Evolutionary conservation across 2,888 invertebrate species (phyloP).

Genomic region (Xestia sexstrigata): DNA sequence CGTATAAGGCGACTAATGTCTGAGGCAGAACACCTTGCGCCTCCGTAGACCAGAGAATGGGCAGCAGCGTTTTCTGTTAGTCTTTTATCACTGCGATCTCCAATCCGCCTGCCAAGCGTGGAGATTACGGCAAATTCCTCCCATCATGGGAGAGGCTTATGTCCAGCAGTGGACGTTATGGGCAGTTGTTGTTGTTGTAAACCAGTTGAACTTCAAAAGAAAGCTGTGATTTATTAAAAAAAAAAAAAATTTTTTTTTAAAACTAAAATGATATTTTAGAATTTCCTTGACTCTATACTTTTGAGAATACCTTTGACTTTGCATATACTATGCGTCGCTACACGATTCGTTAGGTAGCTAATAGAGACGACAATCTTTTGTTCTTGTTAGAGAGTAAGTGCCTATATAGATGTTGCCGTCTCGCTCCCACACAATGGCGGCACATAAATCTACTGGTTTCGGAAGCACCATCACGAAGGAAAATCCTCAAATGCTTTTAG

Average conservation of each 20-base stretch:
- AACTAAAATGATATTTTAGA: not conserved
- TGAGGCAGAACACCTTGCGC: no score
- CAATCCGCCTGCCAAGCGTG: no score
- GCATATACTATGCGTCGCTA: constrained; percentile 72
- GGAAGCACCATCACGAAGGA: constrained; percentile 66
- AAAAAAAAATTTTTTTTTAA: not conserved
- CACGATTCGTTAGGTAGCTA: constrained; percentile 82
- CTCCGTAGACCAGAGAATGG: no score
- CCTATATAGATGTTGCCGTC: constrained; percentile 72
- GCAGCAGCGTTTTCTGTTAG: no score
- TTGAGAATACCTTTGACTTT: constrained; percentile 35
- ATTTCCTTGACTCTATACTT: not conserved
- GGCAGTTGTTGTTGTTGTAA: no score
- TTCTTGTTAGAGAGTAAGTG: constrained; percentile 83
- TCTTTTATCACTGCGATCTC: no score
- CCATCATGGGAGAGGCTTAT: no score
- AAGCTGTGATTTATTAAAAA: constrained; percentile 13
- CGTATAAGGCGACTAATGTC: no score
- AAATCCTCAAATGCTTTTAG: constrained; percentile 69
- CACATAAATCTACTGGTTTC: constrained; percentile 64
- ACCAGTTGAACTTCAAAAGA: constrained; percentile 15
- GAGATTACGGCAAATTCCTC: no score
- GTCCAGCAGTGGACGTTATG: no score
- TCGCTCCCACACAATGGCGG: constrained; percentile 74
- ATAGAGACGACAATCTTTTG: constrained; percentile 87